Conservation (phyloP, 2,888 invertebrate genomes). For the Nephrotoma appendiculata region DNA sequence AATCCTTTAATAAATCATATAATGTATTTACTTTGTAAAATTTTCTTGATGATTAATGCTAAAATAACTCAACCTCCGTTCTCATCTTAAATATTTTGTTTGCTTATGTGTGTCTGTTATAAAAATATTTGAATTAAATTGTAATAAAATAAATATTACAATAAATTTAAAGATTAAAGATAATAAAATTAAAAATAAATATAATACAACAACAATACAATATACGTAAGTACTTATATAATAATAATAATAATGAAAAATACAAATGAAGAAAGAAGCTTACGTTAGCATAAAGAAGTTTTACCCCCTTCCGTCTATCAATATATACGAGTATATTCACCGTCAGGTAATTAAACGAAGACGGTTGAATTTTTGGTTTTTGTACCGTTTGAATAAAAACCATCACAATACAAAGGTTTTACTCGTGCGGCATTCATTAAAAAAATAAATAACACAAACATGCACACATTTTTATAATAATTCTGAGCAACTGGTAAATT, state of each 20-base stretch:
- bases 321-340: background rate
- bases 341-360: background rate
- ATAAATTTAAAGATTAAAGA: background rate
- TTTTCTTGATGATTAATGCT: background rate
- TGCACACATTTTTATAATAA: background rate
- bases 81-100: background rate
- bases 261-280: background rate
- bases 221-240: background rate
- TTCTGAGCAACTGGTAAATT: background rate
- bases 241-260: background rate
- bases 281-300: background rate
- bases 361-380: background rate
- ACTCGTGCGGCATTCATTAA: background rate
- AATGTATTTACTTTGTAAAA: too few relatives aligned
- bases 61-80: background rate
- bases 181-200: background rate
- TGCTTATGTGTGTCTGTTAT: background rate
- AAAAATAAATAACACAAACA: background rate
- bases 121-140: background rate
- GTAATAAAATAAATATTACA: too few relatives aligned
- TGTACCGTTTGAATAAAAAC: background rate
- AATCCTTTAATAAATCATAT: too few relatives aligned
- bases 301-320: background rate
- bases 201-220: background rate
- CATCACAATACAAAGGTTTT: background rate